Evolutionary conservation across 1,140 invertebrate species (phyloP), one percentile per base, ranked within the genome.

Genomic region (Hylaeus anthracinus): DNA sequence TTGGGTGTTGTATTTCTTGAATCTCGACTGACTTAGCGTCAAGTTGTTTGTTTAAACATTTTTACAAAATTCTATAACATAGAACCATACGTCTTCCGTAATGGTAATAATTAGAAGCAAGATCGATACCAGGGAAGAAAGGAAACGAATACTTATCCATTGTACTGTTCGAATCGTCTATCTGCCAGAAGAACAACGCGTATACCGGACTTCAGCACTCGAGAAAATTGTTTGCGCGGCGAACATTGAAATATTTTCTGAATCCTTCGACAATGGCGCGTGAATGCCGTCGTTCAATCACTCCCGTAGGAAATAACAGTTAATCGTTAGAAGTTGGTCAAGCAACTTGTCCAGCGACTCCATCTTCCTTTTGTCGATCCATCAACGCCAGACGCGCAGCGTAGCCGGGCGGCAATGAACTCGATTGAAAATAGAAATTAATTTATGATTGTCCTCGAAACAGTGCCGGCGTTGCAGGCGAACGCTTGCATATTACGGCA

Each of bases 361-460:
- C 6, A 12, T 10, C 5, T 58, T n/a, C 37, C 4, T 4, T 64
- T 60, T 41, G 43, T 67, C 48, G 65, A 67, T 67, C 8, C 14
- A 58, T 53, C 76, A 45, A 45, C 37, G 43, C 58, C 12, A 41
- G 14, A n/a, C 5, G 37, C 48, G 9, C 65, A 65, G 71, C 63
- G 58, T 58, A 79, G 77, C 26, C 48, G 72, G 75, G 56, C 66
- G 84, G 83, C 69, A 85, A 86, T 70, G 79, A 85, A 85, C 83
- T 60, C 72, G 73, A 81, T 81, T 56, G 69, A 53, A 64, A 75
- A 85, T 81, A 77, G 63, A 39, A 71, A 71, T 81, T 85, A 86
- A 85, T 86, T 86, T 86, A 85, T 77, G 83, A 85, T 73, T 81
- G 83, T 85, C 84, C 83, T 85, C 84, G 78, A 76, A 85, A 77